Base-by-base conservation (phyloP, 2,888 invertebrate genomes). In the Galerucella calmariensis region DNA sequence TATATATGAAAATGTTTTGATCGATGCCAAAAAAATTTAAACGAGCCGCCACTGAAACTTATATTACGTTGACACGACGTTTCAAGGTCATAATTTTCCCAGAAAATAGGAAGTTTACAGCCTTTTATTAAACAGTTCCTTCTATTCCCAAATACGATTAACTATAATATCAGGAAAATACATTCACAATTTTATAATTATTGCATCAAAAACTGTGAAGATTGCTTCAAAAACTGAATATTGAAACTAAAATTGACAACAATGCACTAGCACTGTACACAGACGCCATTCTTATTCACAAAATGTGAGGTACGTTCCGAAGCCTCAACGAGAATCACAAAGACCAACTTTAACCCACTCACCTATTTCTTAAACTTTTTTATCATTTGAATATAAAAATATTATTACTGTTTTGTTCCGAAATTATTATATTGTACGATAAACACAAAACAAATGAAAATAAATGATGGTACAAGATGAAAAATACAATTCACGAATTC, bases 161-260 rank as follows among this genome's bases (percentile, higher is more conserved):
- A 69, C 63, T 56, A 24, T 56, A 68, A 12, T 67, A 59, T 65
- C 44, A 51, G 58, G 51, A 67, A 66, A 44, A 63, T 58, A 62
- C 20, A 53, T 66, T 62, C 53, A 66, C 27, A 71, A 74, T 59
- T 71, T 44, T 27, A 48, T 35, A 44, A 58, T 53, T 72, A 61
- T 66, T 58, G 35, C 44, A 56, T 62, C 6, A 20, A 59, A 74
- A 78, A 77, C 75, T 63, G 35, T 44, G 58, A 66, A 73, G 68
- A 78, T 79, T 76, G 75, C 73, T 66, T 75, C 56, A 77, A 82
- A 84, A 82, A 68, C 79, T 79, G 77, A 81, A 82, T 79, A 82
- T 80, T 80, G 80, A 82, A 83, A 83, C 83, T 86, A 88, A 84
- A 88, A 87, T 85, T 88, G 88, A 88, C 88, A 88, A 88, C 88